Evolutionary conservation across 2,888 invertebrate species (phyloP), one percentile per base, ranked within the genome.

Genomic region (Microdon myrmicae): DNA sequence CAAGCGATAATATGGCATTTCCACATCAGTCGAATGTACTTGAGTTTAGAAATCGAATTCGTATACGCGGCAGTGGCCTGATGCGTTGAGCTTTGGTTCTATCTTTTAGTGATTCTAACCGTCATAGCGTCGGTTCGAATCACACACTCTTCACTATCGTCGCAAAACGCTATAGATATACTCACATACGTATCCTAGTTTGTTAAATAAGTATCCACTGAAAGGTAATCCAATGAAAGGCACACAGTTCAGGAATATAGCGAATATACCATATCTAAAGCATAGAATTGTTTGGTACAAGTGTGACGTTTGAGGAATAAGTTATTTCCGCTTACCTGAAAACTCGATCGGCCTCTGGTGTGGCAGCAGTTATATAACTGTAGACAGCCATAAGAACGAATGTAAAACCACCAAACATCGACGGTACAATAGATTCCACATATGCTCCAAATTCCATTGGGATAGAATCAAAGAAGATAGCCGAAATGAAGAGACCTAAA

Each of bases 391-490:
- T 79, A 8, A 79, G 53, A 41, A 78, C 75, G 43, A 80, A 73
- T 16, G 79, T 79, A 4, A 73, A 43, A 6, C 80, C 80, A 3
- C 80, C 80, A 44, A 76, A 75, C 22, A 80, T 58, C 0, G 79
- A 73, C 0, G 80, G 79, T 2, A 80, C 73, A 32, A 80, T 75
- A 8, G 73, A 72, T 64, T 80, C 79, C 6, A 74, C 64, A 35
- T 79, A 76, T 1, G 72, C 74, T 7, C 78, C 79, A 56, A 79
- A 78, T 61, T 80, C 79, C 76, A 80, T 75, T 9, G 79, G 77
- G 14, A 80, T 61, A 10, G 70, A 56, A 4, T 79, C 76, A 20
- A 75, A 78, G 69, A 78, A 80, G 22, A 80, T 74, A 0, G 80
- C 71, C 6, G 79, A 78, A 16, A 79, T 70, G 2, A 80, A 70